Evolutionary conservation across 92 coral and sea anemone species (phyloP).

Genomic region (Actinernus sp.): DNA sequence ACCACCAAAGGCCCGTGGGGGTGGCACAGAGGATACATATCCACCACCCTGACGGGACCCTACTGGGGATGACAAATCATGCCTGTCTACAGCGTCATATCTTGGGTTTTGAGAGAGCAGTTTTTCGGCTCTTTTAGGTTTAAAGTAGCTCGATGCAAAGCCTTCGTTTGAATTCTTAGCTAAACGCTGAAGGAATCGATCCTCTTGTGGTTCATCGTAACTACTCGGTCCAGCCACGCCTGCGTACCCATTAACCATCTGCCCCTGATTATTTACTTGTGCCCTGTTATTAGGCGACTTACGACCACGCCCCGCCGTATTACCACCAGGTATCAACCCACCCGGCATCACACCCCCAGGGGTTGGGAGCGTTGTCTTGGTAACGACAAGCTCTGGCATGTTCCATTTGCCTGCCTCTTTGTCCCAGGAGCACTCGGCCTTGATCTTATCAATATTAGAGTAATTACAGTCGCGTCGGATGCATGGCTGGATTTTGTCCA

Average conservation of each 20-base stretch:
- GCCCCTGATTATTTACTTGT: slow-evolving; percentile 77
- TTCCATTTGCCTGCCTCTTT: slow-evolving; percentile 85
- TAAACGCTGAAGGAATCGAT: slow-evolving; percentile 84
- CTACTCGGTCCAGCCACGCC: slow-evolving; percentile 25
- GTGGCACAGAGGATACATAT: slow-evolving; percentile 16
- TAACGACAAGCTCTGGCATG: slow-evolving; percentile 84
- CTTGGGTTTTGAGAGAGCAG: slow-evolving; percentile 77
- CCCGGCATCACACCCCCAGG: slow-evolving; percentile 63
- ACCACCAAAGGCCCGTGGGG: slow-evolving; percentile 26
- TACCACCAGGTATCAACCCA: slow-evolving; percentile 79
- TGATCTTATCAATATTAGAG: slow-evolving; percentile 82
- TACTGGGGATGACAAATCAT: slow-evolving; percentile 59
- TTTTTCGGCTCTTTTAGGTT: slow-evolving; percentile 92
- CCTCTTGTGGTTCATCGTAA: slow-evolving; percentile 81
- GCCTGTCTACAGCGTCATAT: slow-evolving; percentile 61
- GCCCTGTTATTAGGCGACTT: slow-evolving; percentile 82
- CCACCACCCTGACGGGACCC: slow-evolving; percentile 31
- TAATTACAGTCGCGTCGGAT: slow-evolving; percentile 96
- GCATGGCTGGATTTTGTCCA: slow-evolving; percentile 97
- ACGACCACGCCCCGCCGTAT: slow-evolving; percentile 56
- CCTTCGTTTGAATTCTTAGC: slow-evolving; percentile 72
- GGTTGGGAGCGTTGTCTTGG: slow-evolving; percentile 91
- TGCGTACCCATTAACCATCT: slow-evolving; percentile 72
- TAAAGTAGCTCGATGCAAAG: slow-evolving; percentile 84
- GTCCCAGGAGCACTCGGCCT: slow-evolving; percentile 88